Percentiles rank a stretch among this genome's conserved stretches.
Evolutionary conservation across 2,888 invertebrate genomes (phyloP).

Genomic region (Plagiodera versicolora): DNA sequence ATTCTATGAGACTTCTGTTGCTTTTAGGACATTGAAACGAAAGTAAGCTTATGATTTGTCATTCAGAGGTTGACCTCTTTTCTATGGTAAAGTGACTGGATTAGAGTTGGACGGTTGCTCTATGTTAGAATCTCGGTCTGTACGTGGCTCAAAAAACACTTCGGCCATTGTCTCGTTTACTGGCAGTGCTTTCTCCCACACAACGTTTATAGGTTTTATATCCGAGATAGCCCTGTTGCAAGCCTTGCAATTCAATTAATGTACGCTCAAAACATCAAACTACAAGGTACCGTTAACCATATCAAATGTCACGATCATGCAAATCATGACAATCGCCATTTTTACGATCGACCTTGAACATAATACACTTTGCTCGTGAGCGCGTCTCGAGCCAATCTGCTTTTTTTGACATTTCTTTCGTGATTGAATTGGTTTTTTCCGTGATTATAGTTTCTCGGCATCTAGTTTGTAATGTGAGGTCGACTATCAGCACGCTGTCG

Average conservation of each 20-base stretch:
- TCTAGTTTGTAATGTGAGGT: too few species aligned
- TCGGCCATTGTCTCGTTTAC: too few species aligned
- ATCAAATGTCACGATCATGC: conserved; percentile 31
- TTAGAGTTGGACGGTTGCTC: too few species aligned
- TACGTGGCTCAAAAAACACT: too few species aligned
- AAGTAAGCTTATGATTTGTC: too few species aligned
- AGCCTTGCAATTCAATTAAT: conserved; percentile 20
- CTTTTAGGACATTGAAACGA: too few species aligned
- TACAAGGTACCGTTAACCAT: conserved; percentile 25
- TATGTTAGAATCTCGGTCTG: too few species aligned
- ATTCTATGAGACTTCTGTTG: too few species aligned
- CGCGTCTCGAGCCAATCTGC: conserved; percentile 11
- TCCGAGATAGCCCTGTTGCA: background rate
- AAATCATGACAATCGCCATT: conserved; percentile 31
- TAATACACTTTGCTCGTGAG: conserved; percentile 20
- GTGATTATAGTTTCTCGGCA: too few species aligned
- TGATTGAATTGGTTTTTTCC: conserved; percentile 6
- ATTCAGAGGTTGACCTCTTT: too few species aligned
- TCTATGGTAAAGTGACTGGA: too few species aligned
- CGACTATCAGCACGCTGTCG: too few species aligned
- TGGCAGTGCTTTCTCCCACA: background rate
- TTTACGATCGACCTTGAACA: conserved; percentile 27
- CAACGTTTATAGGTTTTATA: background rate
- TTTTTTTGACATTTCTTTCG: conserved; percentile 13
- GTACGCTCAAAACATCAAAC: conserved; percentile 21